Percentiles rank a stretch among this genome's conserved stretches.
Evolutionary conservation across 2,888 invertebrate species (phyloP).

Genomic region (Drosophila macrospina): DNA sequence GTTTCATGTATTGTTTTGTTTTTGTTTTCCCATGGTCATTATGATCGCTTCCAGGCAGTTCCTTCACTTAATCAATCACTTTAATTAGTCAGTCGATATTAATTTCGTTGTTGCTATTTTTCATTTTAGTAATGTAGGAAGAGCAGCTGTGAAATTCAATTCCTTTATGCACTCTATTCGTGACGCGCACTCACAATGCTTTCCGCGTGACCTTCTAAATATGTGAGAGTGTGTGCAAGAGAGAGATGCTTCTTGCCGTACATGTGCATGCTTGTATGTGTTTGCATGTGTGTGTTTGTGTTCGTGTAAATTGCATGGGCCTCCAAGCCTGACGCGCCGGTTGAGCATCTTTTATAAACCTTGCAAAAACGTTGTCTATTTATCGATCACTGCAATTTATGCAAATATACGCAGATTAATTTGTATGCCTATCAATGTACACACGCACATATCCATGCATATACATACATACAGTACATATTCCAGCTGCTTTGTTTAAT

Average conservation of each 20-base stretch:
- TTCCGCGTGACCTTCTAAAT: conserved; percentile 34
- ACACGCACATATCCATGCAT: not conserved
- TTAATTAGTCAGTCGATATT: conserved; percentile 8
- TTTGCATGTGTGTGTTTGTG: not conserved
- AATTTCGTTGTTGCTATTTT: too few species aligned
- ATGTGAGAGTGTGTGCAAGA: conserved; percentile 4
- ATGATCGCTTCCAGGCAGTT: conserved; percentile 4
- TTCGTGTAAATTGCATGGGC: conserved; percentile 20
- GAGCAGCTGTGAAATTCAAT: conserved; percentile 34
- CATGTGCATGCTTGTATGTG: not conserved
- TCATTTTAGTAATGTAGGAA: conserved; percentile 8
- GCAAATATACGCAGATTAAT: conserved; percentile 41
- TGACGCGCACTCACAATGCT: conserved; percentile 18
- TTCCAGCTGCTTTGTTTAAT: conserved; percentile 18
- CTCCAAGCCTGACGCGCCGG: conserved; percentile 6
- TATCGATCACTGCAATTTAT: conserved; percentile 43
- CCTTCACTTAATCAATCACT: not conserved
- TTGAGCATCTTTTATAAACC: conserved; percentile 1
- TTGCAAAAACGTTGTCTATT: conserved; percentile 1
- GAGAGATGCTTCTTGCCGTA: conserved; percentile 5
- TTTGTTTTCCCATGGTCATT: conserved; percentile 18
- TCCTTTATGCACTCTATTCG: conserved; percentile 29
- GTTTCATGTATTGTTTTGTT: not conserved
- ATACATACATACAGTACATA: conserved; percentile 8
- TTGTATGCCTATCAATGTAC: conserved; percentile 1